A percentile compares a stretch with the other conserved stretches of the same genome.
phyloP scores from a whole-genome alignment of 1,140 invertebrate genomes.

The Diploscapter pachys region DNA sequence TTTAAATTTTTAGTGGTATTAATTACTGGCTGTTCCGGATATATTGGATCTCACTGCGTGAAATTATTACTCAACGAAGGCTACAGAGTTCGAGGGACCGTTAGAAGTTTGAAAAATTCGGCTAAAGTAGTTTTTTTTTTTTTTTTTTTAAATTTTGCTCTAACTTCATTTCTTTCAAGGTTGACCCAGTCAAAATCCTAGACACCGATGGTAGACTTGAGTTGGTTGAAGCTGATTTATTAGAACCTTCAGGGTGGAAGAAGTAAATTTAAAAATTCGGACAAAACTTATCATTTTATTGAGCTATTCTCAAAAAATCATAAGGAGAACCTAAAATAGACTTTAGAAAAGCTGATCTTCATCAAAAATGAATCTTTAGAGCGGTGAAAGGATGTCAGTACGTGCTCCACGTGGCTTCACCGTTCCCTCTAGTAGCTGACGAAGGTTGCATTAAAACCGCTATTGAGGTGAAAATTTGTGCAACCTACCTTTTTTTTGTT shows the following conservation, averaged over 20 bases:
- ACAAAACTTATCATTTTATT: conserved; percentile 5
- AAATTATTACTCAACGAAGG: conserved; percentile 64
- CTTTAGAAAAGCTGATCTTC: conserved; percentile 23
- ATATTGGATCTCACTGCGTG: conserved; percentile 65
- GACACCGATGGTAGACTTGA: conserved; percentile 60
- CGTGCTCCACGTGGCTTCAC: conserved; percentile 67
- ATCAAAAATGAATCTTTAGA: conserved; percentile 61
- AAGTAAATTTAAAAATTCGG: conserved; percentile 44
- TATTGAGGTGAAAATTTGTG: conserved; percentile 61
- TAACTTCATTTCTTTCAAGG: conserved; percentile 8
- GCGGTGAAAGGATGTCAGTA: conserved; percentile 64
- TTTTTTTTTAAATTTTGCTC: background rate
- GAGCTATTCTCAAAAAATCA: conserved; percentile 32
- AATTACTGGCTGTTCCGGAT: conserved; percentile 67
- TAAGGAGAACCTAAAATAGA: too few species aligned
- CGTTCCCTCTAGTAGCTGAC: conserved; percentile 62
- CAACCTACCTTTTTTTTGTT: background rate
- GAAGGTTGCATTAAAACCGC: conserved; percentile 65
- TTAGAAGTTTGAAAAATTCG: conserved; percentile 63
- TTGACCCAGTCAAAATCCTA: conserved; percentile 15
- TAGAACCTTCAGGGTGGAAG: conserved; percentile 59
- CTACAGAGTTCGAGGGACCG: conserved; percentile 65
- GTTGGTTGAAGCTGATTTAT: conserved; percentile 62
- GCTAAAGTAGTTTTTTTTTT: conserved; percentile 43
- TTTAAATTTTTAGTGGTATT: conserved; percentile 61